Conservation (phyloP, 2,113 vertebrate species). For the Electrona antarctica region DNA sequence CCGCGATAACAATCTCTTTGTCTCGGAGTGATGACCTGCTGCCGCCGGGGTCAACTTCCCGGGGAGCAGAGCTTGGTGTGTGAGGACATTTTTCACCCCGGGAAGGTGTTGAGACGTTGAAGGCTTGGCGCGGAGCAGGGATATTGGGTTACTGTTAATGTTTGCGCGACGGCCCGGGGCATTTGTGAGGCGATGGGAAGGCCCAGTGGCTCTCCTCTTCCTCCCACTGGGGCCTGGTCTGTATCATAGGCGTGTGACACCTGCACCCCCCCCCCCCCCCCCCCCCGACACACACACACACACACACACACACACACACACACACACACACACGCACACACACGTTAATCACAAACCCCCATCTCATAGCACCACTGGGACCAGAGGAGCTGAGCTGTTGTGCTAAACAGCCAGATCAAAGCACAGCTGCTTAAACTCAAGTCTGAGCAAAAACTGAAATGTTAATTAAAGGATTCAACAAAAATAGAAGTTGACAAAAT, state of each 20-base stretch:
- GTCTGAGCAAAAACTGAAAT: not conserved
- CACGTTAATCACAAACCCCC: conserved; percentile 42
- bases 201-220: conserved; percentile 41
- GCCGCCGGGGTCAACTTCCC: conserved; percentile 72
- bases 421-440: too few relatives aligned
- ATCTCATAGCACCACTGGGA: conserved; percentile 25
- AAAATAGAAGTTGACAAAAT: too few relatives aligned
- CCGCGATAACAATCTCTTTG: conserved; percentile 78
- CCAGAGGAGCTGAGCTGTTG: not conserved
- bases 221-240: conserved; percentile 32
- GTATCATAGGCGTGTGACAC: conserved; percentile 48
- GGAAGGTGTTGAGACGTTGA: conserved; percentile 75
- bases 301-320: too few relatives aligned
- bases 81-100: conserved; percentile 68
- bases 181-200: conserved; percentile 54
- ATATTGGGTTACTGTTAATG: conserved; percentile 70
- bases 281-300: too few relatives aligned
- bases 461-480: too few relatives aligned
- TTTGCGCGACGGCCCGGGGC: conserved; percentile 60
- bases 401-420: not conserved
- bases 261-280: conserved; percentile 41
- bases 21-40: conserved; percentile 73
- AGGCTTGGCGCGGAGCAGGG: conserved; percentile 50
- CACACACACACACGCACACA: too few relatives aligned
- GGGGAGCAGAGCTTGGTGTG: conserved; percentile 61